These are phyloP conservation scores for Leptinotarsa undecemlineata DNA, from an alignment of 1,140 invertebrate species.

Conservation along the genomic window DNA sequence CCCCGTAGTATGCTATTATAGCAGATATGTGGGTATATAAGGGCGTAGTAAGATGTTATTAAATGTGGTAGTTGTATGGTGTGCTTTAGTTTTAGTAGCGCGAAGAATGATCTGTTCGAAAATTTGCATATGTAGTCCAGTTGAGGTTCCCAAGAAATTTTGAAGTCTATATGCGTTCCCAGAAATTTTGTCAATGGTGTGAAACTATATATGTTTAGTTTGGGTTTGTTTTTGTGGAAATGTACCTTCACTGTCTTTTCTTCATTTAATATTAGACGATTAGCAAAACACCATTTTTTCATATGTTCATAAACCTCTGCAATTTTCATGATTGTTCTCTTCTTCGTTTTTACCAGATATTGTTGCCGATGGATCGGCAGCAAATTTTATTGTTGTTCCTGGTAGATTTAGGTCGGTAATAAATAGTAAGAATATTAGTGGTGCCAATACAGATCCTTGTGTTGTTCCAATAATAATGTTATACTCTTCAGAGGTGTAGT, in stretches of 20 bases:
- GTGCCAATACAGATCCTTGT: too few relatives aligned
- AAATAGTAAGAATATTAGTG: too few relatives aligned
- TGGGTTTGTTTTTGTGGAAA: neutral
- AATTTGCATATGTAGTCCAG: neutral
- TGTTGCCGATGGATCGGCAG: too few relatives aligned
- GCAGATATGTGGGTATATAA: too few relatives aligned
- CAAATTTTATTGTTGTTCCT: too few relatives aligned
- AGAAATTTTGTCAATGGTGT: neutral
- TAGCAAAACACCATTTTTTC: neutral
- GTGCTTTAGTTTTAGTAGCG: neutral
- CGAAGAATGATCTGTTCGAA: neutral
- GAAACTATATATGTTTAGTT: neutral
- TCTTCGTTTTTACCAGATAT: neutral
- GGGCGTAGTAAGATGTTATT: too few relatives aligned
- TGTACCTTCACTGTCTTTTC: neutral
- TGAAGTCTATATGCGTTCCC: neutral
- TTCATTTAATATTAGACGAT: neutral
- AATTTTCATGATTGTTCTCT: too few relatives aligned
- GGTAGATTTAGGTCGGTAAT: too few relatives aligned
- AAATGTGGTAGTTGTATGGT: neutral
- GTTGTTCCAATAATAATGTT: too few relatives aligned
- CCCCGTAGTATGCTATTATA: too few relatives aligned
- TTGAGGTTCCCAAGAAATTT: neutral
- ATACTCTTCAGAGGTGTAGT: too few relatives aligned
- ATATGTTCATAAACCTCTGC: too few relatives aligned